These are phyloP conservation scores for Lomographa bimaculata DNA, from an alignment of 2,888 invertebrate genomes.

Conservation along the genomic window DNA sequence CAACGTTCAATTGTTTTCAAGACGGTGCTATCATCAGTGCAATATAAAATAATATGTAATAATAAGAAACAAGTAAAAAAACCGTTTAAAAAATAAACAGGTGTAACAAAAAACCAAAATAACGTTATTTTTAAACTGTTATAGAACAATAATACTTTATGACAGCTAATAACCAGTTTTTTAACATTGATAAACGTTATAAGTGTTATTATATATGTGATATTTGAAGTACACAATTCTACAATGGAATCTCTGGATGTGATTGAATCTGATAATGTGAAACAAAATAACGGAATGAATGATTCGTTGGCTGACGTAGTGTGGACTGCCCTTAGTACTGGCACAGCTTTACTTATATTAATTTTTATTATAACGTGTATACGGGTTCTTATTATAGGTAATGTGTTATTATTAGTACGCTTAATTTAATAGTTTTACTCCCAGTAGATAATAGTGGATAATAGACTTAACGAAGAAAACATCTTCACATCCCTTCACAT, in stretches of 20 bases:
- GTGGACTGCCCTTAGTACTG: conserved; percentile 37
- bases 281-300: conserved; percentile 2
- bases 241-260: conserved; percentile 41
- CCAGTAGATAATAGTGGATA: too few relatives aligned
- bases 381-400: conserved; percentile 42
- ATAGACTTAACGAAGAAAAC: too few relatives aligned
- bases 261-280: conserved; percentile 5
- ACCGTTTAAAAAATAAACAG: too few relatives aligned
- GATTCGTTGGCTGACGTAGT: conserved; percentile 27
- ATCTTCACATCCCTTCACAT: too few relatives aligned
- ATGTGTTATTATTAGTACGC: conserved; percentile 1
- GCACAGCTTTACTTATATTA: conserved; percentile 35
- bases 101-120: too few relatives aligned
- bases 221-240: conserved; percentile 5
- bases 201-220: conserved; percentile 3
- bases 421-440: too few relatives aligned
- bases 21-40: conserved; percentile 13
- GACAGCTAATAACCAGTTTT: too few relatives aligned
- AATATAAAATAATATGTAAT: neutral
- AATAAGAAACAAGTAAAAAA: too few relatives aligned
- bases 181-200: too few relatives aligned
- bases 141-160: too few relatives aligned
- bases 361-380: conserved; percentile 45
- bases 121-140: too few relatives aligned
- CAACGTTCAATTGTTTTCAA: conserved; percentile 9